A percentile compares a stretch with the other conserved stretches of the same genome.
These are phyloP conservation scores for Radopholus similis DNA, from an alignment of 1,140 invertebrate species.

Conservation along the genomic window DNA sequence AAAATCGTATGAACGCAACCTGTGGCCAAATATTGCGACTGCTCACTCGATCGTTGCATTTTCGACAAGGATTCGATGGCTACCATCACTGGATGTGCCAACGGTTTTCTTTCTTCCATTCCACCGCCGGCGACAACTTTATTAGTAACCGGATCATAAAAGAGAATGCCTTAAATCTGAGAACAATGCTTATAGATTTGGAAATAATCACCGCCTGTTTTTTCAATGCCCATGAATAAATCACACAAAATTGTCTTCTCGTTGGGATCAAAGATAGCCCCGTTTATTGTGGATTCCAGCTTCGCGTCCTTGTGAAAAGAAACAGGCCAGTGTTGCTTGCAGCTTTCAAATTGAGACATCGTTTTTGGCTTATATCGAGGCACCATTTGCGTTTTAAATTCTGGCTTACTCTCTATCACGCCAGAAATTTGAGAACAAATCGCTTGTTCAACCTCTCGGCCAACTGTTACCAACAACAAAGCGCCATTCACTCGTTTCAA, in stretches of 20 bases:
- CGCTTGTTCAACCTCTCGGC: not conserved
- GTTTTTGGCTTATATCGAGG: not conserved
- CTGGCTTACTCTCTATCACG: not conserved
- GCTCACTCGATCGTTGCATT: not conserved
- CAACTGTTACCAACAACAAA: not conserved
- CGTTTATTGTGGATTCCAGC: constrained; percentile 16
- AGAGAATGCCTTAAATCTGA: constrained; percentile 12
- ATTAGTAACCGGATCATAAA: constrained; percentile 19
- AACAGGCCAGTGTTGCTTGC: constrained; percentile 16
- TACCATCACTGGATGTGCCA: constrained; percentile 22
- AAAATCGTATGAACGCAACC: not conserved
- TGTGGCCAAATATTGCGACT: constrained; percentile 29
- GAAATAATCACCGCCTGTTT: too few species aligned
- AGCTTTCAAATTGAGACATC: constrained; percentile 8
- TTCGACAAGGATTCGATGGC: constrained; percentile 10
- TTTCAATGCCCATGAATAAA: too few species aligned
- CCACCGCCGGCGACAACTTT: constrained; percentile 7
- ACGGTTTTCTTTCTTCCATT: not conserved
- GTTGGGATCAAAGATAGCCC: not conserved
- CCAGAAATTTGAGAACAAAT: not conserved
- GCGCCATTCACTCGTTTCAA: constrained; percentile 7
- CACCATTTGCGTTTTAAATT: not conserved
- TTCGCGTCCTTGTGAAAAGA: constrained; percentile 23
- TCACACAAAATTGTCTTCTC: not conserved
- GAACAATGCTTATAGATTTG: constrained; percentile 3